Conservation (phyloP, 2,888 invertebrate genomes). For the Lochmaea capreae region DNA sequence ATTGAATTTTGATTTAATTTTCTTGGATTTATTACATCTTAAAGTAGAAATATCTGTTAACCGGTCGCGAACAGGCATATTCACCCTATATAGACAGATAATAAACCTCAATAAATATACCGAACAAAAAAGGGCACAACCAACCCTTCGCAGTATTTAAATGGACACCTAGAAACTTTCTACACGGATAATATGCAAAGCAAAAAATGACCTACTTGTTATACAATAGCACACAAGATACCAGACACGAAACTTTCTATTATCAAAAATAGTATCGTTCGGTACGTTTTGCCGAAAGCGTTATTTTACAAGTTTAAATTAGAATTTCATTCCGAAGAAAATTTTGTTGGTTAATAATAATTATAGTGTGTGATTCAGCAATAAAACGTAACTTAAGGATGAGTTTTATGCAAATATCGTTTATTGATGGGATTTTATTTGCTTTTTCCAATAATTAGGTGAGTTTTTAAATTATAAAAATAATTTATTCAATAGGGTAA, state of each 20-base stretch:
- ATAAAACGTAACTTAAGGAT: not conserved
- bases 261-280: slow-evolving; percentile 45
- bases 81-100: not conserved
- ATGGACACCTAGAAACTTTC: slow-evolving; percentile 51
- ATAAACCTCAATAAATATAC: slow-evolving; percentile 10
- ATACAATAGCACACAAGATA: slow-evolving; percentile 18
- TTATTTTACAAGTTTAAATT: not conserved
- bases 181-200: slow-evolving; percentile 54
- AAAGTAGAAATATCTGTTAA: no score
- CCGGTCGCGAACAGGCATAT: no score
- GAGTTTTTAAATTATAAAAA: not conserved
- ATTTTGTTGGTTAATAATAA: not conserved
- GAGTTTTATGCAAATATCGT: not conserved
- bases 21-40: no score
- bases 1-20: no score
- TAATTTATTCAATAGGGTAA: no score
- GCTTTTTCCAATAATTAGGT: not conserved
- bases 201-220: slow-evolving; percentile 60
- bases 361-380: not conserved
- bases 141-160: slow-evolving; percentile 21
- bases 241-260: slow-evolving; percentile 41
- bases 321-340: not conserved
- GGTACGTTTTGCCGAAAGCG: slow-evolving; percentile 35
- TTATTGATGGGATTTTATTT: not conserved
- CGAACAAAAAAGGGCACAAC: not conserved